Evolutionary conservation across 2,113 vertebrate genomes (phyloP).

Genomic region (Cranoglanis bouderius): DNA sequence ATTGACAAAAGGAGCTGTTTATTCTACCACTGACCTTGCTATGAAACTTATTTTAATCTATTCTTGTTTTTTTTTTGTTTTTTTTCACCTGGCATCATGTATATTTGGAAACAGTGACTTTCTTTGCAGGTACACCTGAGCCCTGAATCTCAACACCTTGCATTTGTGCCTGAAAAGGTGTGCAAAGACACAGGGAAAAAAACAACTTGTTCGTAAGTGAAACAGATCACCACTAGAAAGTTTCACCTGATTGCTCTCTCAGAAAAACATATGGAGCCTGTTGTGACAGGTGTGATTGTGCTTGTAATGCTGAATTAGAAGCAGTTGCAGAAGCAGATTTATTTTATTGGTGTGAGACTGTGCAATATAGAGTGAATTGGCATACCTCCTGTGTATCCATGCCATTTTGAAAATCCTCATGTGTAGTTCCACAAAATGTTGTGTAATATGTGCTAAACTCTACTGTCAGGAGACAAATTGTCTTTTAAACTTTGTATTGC

Average conservation of each 20-base stretch:
- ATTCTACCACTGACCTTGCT: background rate
- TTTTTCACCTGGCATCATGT: background rate
- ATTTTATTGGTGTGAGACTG: background rate
- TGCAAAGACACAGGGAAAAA: background rate
- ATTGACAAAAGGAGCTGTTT: background rate
- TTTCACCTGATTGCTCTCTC: background rate
- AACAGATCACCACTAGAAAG: background rate
- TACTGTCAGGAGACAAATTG: background rate
- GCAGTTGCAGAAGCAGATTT: background rate
- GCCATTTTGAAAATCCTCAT: background rate
- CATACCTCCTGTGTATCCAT: background rate
- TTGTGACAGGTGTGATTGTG: background rate
- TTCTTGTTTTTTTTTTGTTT: no score
- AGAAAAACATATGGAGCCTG: background rate
- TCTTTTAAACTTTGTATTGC: background rate
- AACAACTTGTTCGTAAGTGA: background rate
- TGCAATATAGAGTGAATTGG: background rate
- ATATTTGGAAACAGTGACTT: background rate
- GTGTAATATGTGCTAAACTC: background rate
- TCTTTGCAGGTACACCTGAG: slow-evolving; percentile 2
- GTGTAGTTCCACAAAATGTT: background rate
- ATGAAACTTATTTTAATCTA: background rate
- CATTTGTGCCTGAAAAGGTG: slow-evolving; percentile 7
- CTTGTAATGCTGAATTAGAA: slow-evolving; percentile 3
- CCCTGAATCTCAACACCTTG: background rate